A percentile compares a stretch with the other conserved stretches of the same genome.
These are phyloP conservation scores for Netelia fuscicornis DNA, from an alignment of 2,888 invertebrate genomes.

Conservation along the genomic window DNA sequence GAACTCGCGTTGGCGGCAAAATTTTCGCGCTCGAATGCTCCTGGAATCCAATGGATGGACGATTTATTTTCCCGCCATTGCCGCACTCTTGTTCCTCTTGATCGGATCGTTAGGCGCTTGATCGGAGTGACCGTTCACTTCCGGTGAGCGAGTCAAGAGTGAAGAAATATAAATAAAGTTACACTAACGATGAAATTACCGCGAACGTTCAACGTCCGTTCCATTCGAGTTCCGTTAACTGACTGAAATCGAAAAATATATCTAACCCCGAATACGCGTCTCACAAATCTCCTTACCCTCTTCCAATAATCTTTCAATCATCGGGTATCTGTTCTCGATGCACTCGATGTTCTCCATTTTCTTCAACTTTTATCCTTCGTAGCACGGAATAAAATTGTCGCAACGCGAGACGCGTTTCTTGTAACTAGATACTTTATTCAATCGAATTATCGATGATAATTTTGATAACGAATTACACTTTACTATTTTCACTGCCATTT, in stretches of 20 bases:
- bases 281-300: not conserved
- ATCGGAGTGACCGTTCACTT: not conserved
- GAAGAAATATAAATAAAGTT: constrained; percentile 11
- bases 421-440: not conserved
- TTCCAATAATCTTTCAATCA: not conserved
- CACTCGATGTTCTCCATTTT: not conserved
- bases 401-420: not conserved
- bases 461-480: not conserved
- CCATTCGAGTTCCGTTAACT: not conserved
- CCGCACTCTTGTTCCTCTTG: not conserved
- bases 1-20: constrained; percentile 63
- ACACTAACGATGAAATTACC: not conserved
- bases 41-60: constrained; percentile 31
- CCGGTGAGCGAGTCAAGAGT: not conserved
- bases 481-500: constrained; percentile 17
- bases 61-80: not conserved
- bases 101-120: constrained; percentile 29
- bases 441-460: not conserved
- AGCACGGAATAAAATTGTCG: not conserved
- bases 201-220: not conserved
- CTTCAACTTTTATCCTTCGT: not conserved
- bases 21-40: constrained; percentile 38
- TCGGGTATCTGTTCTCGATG: not conserved
- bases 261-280: not conserved
- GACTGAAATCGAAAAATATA: not conserved